Evolutionary conservation across 2,113 vertebrate genomes (phyloP), one percentile per base, ranked within the genome.

Genomic region (Penelope pileata): DNA sequence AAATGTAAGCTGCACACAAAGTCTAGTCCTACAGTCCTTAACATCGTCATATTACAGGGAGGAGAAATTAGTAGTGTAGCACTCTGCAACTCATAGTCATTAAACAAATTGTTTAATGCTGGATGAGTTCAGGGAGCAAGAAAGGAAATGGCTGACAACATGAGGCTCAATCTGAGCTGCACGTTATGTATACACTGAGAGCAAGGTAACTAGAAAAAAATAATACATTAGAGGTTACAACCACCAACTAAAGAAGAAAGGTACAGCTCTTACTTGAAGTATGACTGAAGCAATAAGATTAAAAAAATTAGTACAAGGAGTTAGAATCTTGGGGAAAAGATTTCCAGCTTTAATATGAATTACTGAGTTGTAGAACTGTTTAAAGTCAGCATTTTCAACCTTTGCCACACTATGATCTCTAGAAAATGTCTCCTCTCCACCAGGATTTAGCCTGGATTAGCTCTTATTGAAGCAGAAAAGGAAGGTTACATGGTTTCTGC

Each of bases 141-240:
- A 64, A 1, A 2, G 68, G 72, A 76, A 40, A 32, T 58, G 3
- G 34, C 7, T 9, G 22, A 42, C 9, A 53, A 32, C 11, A 19
- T 7, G 10, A 67, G 14, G 6, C 22, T 72, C 42, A 32, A 29
- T 48, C 48, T 50, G 32, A 40, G 48, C 27, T 66, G 29, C 24
- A 67, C 7, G 62, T 40, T 23, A 56, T 16, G 16, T 7, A 42
- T 34, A 23, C 0, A 0, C 30, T 87, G 27, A 10, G 30, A 83
- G 47, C n/a, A 59, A 42, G 38, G 9, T 58, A 72, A 43, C 0
- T 1, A 47, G 34, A 7, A 64, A 73, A 85, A 68, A 50, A 3
- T 11, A 62, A 3, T 11, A 62, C 22, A 15, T 30, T 27, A 42
- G 23, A 60, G 17, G 0, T 7, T 58, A 56, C 26, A 83, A 38